A percentile compares a stretch with the other conserved stretches of the same genome.
phyloP scores from a whole-genome alignment of 2,888 invertebrate genomes.

The Balanococcus diminutus region DNA sequence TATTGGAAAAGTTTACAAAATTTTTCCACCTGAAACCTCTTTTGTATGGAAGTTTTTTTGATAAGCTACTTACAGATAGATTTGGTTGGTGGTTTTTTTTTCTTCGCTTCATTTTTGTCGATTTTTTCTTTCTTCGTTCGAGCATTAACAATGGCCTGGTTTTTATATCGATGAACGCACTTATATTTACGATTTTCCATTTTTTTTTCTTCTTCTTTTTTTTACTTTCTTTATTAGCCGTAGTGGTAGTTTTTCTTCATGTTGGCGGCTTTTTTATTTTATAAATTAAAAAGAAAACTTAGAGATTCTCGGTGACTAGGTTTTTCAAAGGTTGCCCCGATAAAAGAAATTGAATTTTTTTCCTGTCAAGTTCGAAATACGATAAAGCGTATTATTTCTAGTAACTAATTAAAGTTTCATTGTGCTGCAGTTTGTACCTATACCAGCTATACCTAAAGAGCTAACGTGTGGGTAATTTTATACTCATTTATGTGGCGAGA shows the following conservation, averaged over 20 bases:
- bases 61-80: slow-evolving; percentile 5
- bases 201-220: not conserved
- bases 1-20: slow-evolving; percentile 5
- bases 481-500: not conserved
- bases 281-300: slow-evolving; percentile 5
- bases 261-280: slow-evolving; percentile 1
- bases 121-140: not conserved
- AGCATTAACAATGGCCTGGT: not conserved
- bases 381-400: not conserved
- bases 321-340: not conserved
- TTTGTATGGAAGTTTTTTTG: not conserved
- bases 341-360: slow-evolving; percentile 11
- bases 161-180: not conserved
- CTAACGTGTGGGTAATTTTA: not conserved
- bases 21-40: slow-evolving; percentile 9
- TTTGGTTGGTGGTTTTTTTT: not conserved
- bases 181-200: slow-evolving; percentile 1
- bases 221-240: not conserved
- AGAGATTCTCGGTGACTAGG: not conserved
- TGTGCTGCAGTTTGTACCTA: not conserved
- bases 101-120: not conserved
- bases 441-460: not conserved
- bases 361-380: not conserved
- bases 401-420: not conserved
- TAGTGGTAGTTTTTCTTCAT: not conserved